Conservation (phyloP, 2,888 invertebrate genomes). For the Brachyopa scutellaris region DNA sequence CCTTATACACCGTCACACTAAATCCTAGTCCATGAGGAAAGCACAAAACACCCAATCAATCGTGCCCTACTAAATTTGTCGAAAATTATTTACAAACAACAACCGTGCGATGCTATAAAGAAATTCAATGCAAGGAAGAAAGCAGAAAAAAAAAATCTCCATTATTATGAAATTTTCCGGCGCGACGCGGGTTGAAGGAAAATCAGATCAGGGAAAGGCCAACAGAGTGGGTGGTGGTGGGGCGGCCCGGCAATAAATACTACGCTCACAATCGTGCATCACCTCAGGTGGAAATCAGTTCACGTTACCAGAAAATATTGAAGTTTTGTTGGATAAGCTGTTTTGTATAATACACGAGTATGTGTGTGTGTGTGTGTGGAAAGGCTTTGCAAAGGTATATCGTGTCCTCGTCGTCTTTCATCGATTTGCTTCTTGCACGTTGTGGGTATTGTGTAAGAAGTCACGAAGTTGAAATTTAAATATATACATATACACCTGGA, state of each 20-base stretch:
- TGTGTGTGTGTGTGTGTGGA: too few species aligned
- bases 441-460: conserved; percentile 57
- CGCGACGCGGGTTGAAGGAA: not conserved
- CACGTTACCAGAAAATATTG: conserved; percentile 32
- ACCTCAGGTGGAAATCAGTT: conserved; percentile 72
- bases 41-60: too few species aligned
- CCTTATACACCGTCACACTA: too few species aligned
- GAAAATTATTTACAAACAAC: too few species aligned
- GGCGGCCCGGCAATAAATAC: conserved; percentile 59
- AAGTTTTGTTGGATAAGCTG: conserved; percentile 31
- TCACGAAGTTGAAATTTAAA: conserved; percentile 70
- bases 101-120: too few species aligned
- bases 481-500: conserved; percentile 61
- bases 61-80: too few species aligned
- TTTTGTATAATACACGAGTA: not conserved
- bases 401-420: conserved; percentile 47
- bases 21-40: too few species aligned
- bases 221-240: too few species aligned
- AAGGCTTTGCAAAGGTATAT: too few species aligned
- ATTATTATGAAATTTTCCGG: conserved; percentile 67
- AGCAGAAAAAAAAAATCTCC: conserved; percentile 46
- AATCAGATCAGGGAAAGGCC: conserved; percentile 39
- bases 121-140: too few species aligned
- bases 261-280: conserved; percentile 67
- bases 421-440: conserved; percentile 53